Evolutionary conservation across 2,797 vertebrate genomes (phyloP).

Genomic region (Oreochromis grahami): DNA sequence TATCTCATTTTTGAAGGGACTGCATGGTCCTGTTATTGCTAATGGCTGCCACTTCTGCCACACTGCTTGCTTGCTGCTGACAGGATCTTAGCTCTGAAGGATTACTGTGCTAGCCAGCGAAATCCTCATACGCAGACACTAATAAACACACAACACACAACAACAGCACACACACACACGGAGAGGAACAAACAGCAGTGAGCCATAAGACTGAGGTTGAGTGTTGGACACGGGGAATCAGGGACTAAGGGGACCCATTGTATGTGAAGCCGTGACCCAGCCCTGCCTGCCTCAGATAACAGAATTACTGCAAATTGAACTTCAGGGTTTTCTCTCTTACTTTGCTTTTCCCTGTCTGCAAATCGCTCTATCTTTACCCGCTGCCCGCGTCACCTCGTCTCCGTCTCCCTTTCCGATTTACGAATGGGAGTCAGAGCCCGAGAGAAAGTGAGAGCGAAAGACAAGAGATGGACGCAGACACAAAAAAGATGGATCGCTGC

Average conservation of each 20-base stretch:
- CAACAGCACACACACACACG: neutral
- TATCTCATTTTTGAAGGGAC: neutral
- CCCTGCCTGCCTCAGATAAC: constrained; percentile 70
- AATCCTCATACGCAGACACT: neutral
- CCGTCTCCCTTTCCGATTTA: constrained; percentile 45
- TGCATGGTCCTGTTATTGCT: constrained; percentile 4
- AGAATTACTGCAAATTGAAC: constrained; percentile 79
- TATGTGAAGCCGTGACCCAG: constrained; percentile 49
- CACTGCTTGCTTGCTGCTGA: constrained; percentile 23
- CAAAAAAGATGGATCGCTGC: constrained; percentile 12
- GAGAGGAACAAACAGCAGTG: neutral
- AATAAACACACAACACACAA: neutral
- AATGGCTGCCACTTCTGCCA: constrained; percentile 43
- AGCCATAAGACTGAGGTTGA: constrained; percentile 14
- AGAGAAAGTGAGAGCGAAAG: constrained; percentile 2
- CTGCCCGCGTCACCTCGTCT: constrained; percentile 11
- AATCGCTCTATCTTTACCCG: constrained; percentile 29
- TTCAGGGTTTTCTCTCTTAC: constrained; percentile 40
- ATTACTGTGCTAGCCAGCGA: constrained; percentile 6
- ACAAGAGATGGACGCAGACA: neutral
- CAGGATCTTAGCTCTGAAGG: constrained; percentile 23
- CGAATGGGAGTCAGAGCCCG: neutral
- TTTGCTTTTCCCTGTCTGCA: constrained; percentile 13
- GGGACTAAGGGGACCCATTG: constrained; percentile 31
- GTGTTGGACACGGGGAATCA: constrained; percentile 22